Conservation (phyloP, 2,797 vertebrate genomes). For the Pseudomugil gertrudae region DNA sequence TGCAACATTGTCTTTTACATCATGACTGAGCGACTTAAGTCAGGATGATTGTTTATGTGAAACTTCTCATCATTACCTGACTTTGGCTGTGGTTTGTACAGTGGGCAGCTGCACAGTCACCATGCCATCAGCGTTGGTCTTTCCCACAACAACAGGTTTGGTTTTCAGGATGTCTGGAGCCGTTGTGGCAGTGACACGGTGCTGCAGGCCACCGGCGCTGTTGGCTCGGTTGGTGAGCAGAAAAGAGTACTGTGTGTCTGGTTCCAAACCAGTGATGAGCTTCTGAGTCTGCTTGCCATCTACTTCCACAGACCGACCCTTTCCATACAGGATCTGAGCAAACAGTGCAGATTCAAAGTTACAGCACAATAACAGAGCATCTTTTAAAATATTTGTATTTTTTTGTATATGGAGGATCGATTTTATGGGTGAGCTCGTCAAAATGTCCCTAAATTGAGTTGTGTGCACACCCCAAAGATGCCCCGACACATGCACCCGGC, state of each 20-base stretch:
- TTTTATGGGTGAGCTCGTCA: too few species aligned
- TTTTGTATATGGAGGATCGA: too few species aligned
- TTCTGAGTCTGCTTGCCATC: slow-evolving; percentile 94
- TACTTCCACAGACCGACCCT: slow-evolving; percentile 93
- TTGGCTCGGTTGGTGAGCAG: slow-evolving; percentile 95
- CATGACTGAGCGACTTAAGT: too few species aligned
- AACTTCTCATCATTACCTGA: slow-evolving; percentile 84
- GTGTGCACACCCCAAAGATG: too few species aligned
- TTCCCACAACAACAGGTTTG: slow-evolving; percentile 93
- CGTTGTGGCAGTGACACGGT: slow-evolving; percentile 92
- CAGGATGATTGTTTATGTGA: too few species aligned
- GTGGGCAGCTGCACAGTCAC: slow-evolving; percentile 94
- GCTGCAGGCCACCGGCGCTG: slow-evolving; percentile 94
- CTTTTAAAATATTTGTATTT: not conserved
- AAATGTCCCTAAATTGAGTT: too few species aligned
- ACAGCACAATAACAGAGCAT: not conserved
- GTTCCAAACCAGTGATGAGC: slow-evolving; percentile 91
- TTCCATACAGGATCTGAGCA: slow-evolving; percentile 92
- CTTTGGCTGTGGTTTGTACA: slow-evolving; percentile 89
- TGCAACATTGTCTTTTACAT: not conserved
- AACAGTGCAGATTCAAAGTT: not conserved
- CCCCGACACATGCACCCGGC: too few species aligned
- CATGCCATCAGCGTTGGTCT: slow-evolving; percentile 94
- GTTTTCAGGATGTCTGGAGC: slow-evolving; percentile 92
- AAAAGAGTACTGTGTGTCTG: slow-evolving; percentile 95